Percentiles rank a stretch among this genome's conserved stretches.
Conservation (phyloP, 2,797 vertebrate species). For the Argya squamiceps region DNA sequence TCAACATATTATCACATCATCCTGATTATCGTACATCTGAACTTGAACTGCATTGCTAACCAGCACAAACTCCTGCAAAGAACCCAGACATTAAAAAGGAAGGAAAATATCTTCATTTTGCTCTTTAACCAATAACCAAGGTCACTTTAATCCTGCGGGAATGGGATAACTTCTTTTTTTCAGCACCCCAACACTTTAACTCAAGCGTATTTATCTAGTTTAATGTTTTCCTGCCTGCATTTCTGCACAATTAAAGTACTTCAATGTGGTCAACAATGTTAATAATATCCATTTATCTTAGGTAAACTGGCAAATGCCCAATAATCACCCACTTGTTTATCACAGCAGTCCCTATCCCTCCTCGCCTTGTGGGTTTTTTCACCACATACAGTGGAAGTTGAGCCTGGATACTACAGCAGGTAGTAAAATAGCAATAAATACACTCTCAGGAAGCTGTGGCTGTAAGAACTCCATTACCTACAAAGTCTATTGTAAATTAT, state of each 20-base stretch:
- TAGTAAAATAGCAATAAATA: constrained; percentile 67
- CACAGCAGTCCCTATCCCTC: background rate
- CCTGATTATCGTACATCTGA: background rate
- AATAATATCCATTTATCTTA: constrained; percentile 14
- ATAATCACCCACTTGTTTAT: background rate
- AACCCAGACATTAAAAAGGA: background rate
- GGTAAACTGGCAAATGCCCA: background rate
- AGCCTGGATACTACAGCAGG: constrained; percentile 1
- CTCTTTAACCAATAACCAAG: background rate
- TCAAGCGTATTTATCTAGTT: background rate
- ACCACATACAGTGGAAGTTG: background rate
- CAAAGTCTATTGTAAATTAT: constrained; percentile 69
- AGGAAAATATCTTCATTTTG: background rate
- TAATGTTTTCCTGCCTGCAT: constrained; percentile 22
- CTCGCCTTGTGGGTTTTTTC: background rate
- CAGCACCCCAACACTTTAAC: background rate
- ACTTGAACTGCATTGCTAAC: background rate
- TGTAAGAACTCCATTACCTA: constrained; percentile 46
- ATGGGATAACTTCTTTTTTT: background rate
- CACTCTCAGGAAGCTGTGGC: constrained; percentile 53
- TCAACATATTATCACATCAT: background rate
- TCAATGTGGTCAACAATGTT: background rate
- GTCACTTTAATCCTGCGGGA: background rate
- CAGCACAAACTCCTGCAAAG: background rate
- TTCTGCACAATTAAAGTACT: constrained; percentile 41